These are phyloP conservation scores for Drosophila buzzatii DNA, from an alignment of 2,888 invertebrate species.

Conservation along the genomic window DNA sequence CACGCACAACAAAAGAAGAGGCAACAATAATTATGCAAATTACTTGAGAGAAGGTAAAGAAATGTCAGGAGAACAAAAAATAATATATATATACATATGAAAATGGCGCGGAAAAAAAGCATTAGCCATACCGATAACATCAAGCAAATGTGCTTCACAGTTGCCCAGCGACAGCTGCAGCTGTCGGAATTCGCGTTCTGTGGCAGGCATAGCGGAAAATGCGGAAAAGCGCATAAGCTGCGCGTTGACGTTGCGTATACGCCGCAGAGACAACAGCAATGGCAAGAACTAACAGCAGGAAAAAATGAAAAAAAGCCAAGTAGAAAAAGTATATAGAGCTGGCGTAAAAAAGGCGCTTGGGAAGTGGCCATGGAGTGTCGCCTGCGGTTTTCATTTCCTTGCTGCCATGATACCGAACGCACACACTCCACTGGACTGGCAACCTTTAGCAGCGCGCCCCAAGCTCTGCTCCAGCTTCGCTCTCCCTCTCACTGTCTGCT, in stretches of 20 bases:
- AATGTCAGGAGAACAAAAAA: conserved; percentile 4
- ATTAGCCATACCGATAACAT: conserved; percentile 44
- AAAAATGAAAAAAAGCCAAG: background rate
- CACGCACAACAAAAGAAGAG: conserved; percentile 28
- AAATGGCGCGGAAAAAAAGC: background rate
- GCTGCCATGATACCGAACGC: conserved; percentile 45
- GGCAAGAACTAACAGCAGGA: conserved; percentile 12
- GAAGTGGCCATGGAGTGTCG: conserved; percentile 44
- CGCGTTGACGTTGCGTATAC: conserved; percentile 72
- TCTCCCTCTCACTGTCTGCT: background rate
- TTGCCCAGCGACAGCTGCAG: conserved; percentile 42
- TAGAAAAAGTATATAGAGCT: background rate
- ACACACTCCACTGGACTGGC: conserved; percentile 39
- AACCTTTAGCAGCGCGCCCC: conserved; percentile 49
- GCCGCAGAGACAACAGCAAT: conserved; percentile 36
- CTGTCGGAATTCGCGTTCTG: conserved; percentile 65
- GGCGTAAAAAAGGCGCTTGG: conserved; percentile 19
- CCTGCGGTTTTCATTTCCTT: conserved; percentile 76
- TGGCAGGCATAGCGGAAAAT: conserved; percentile 27
- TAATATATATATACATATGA: background rate
- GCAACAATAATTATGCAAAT: conserved; percentile 72
- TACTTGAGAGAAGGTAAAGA: conserved; percentile 32
- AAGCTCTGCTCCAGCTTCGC: background rate
- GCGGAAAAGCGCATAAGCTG: conserved; percentile 78
- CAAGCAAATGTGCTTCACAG: conserved; percentile 38